Evolutionary conservation across 2,113 vertebrate genomes (phyloP).

Genomic region (Clinocottus analis): DNA sequence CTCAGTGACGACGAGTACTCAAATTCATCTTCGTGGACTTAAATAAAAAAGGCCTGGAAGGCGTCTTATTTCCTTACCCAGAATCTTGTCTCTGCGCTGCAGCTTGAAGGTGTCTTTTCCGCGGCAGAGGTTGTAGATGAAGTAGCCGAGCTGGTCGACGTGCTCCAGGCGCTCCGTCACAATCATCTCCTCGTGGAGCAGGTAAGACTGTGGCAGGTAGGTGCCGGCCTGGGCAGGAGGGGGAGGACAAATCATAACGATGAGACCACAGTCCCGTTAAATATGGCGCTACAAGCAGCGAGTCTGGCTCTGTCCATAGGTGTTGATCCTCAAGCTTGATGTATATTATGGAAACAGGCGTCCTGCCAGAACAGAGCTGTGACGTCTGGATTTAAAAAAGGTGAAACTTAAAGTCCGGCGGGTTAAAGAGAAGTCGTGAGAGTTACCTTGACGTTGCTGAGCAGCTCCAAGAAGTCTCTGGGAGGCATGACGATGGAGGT

Average conservation of each 20-base stretch:
- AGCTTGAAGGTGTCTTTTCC: constrained; percentile 93
- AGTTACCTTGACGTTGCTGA: constrained; percentile 92
- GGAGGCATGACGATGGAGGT: constrained; percentile 97
- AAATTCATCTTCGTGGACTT: not conserved
- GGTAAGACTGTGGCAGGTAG: constrained; percentile 94
- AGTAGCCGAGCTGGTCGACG: constrained; percentile 89
- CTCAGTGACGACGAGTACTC: too few species aligned
- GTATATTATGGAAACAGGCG: too few species aligned
- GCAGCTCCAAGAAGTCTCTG: constrained; percentile 91
- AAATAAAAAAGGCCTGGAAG: not conserved
- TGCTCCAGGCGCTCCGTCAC: constrained; percentile 94
- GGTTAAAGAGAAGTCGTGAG: not conserved
- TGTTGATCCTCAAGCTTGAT: not conserved
- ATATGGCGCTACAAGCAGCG: too few species aligned
- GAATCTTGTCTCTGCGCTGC: constrained; percentile 87
- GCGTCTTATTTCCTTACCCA: constrained; percentile 77
- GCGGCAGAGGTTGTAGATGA: constrained; percentile 91
- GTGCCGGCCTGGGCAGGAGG: constrained; percentile 87
- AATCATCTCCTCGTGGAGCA: constrained; percentile 97
- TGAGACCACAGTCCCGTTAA: too few species aligned
- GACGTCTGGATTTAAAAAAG: too few species aligned
- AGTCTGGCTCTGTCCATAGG: not conserved
- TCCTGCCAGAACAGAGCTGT: too few species aligned
- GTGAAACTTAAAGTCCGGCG: too few species aligned
- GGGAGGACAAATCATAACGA: not conserved